Percentiles rank a stretch among this genome's conserved stretches.
Evolutionary conservation across 2,113 vertebrate species (phyloP).

Genomic region (Muntiacus reevesi): DNA sequence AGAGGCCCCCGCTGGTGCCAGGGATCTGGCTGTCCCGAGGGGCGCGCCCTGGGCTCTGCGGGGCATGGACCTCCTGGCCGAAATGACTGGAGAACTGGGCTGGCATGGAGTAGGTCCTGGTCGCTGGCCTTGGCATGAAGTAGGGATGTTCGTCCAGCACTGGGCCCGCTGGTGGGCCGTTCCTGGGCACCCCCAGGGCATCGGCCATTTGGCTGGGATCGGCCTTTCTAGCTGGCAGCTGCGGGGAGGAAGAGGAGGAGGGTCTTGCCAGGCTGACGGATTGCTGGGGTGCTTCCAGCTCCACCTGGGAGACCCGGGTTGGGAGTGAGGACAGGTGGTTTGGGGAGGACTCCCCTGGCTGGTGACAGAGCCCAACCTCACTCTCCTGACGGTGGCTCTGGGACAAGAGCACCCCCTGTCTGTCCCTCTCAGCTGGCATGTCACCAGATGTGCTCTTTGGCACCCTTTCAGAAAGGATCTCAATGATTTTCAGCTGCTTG

Average conservation of each 20-base stretch:
- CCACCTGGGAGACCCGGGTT: conserved; percentile 30
- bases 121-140: conserved; percentile 75
- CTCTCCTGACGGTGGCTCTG: conserved; percentile 48
- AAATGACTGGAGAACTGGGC: conserved; percentile 78
- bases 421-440: conserved; percentile 29
- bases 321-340: background rate
- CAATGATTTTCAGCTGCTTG: conserved; percentile 52
- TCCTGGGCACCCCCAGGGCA: background rate
- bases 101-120: conserved; percentile 83
- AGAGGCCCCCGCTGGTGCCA: background rate
- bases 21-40: conserved; percentile 22
- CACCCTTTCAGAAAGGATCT: conserved; percentile 49
- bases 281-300: conserved; percentile 81
- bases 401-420: background rate
- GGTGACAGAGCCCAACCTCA: conserved; percentile 46
- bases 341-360: background rate
- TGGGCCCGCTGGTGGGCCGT: background rate
- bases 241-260: conserved; percentile 72
- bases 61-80: conserved; percentile 60
- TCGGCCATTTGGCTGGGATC: conserved; percentile 14
- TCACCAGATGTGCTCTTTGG: conserved; percentile 23
- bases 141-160: conserved; percentile 43
- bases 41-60: conserved; percentile 22
- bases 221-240: conserved; percentile 51
- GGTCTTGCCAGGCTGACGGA: conserved; percentile 86